A percentile compares a stretch with the other conserved stretches of the same genome.
Conservation (phyloP, 37 sponge, comb jelly and placozoan genomes). For the Petrosia ficiformis region DNA sequence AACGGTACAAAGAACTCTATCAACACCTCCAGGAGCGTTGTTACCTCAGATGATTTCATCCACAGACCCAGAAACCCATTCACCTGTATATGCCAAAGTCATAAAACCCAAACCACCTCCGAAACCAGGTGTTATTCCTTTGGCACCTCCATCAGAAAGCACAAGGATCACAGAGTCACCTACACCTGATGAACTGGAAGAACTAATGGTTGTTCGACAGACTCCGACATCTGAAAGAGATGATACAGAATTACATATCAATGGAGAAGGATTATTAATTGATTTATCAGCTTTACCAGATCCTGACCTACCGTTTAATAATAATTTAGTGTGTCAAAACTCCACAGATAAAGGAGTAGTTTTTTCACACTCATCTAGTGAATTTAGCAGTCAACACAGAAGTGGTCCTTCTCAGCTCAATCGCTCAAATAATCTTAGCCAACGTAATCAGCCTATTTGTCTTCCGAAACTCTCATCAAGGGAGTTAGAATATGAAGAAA, state of each 20-base stretch:
- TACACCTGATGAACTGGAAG: not conserved
- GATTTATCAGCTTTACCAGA: not conserved
- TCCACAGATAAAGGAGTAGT: not conserved
- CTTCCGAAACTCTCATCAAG: slow-evolving; percentile 41
- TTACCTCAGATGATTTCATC: not conserved
- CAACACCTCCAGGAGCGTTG: not conserved
- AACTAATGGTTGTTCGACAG: not conserved
- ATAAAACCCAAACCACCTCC: not conserved
- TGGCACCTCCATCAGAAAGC: not conserved
- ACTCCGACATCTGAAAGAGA: not conserved
- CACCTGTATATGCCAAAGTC: no score
- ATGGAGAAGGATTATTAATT: not conserved
- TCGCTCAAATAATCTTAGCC: no score
- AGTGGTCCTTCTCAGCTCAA: no score
- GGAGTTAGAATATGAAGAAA: slow-evolving; percentile 55
- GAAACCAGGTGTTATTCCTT: not conserved
- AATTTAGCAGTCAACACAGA: no score
- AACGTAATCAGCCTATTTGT: slow-evolving; percentile 24
- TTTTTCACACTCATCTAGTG: not conserved
- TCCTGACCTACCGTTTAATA: not conserved
- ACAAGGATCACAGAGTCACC: not conserved
- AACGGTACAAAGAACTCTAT: not conserved
- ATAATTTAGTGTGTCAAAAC: no score
- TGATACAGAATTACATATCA: not conserved
- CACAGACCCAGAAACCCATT: not conserved